Conservation (phyloP, 2,888 invertebrate genomes). For the Epinotia demarniana region DNA sequence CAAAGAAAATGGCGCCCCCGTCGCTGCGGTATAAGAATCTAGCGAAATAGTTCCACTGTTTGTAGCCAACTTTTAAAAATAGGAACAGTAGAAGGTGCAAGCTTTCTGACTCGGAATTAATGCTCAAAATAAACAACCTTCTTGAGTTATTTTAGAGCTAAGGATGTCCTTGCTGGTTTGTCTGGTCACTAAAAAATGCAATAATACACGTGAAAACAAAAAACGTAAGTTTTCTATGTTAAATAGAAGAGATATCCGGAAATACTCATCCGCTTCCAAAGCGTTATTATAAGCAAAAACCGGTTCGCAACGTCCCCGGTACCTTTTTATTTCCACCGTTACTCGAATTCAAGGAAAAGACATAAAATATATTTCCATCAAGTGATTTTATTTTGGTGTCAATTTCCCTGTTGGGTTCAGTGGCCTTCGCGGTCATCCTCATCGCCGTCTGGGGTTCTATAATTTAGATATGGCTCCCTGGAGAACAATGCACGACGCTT, state of each 20-base stretch:
- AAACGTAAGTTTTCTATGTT: too few relatives aligned
- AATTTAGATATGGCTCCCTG: slow-evolving; percentile 58
- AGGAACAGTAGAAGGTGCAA: slow-evolving; percentile 1
- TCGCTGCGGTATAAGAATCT: neutral
- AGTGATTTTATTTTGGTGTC: slow-evolving; percentile 17
- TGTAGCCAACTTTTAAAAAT: slow-evolving; percentile 1
- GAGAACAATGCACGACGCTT: slow-evolving; percentile 49
- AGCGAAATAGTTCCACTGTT: slow-evolving; percentile 8
- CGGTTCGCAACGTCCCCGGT: too few relatives aligned
- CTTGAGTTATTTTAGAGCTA: neutral
- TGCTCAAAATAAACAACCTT: neutral
- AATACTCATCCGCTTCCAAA: too few relatives aligned
- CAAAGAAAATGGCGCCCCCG: slow-evolving; percentile 4
- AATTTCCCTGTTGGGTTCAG: slow-evolving; percentile 48
- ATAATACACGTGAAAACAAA: neutral
- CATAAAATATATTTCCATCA: slow-evolving; percentile 19
- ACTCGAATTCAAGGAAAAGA: slow-evolving; percentile 12
- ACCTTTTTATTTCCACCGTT: slow-evolving; percentile 5
- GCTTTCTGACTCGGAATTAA: slow-evolving; percentile 6
- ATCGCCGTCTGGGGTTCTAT: slow-evolving; percentile 55
- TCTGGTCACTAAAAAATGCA: neutral
- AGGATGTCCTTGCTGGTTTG: neutral
- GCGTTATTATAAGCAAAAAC: too few relatives aligned
- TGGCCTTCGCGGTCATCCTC: slow-evolving; percentile 52
- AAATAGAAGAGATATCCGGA: too few relatives aligned